Percentiles rank a stretch among this genome's conserved stretches.
Conservation (phyloP, 2,888 invertebrate genomes). For the Adelognathus sp. region DNA sequence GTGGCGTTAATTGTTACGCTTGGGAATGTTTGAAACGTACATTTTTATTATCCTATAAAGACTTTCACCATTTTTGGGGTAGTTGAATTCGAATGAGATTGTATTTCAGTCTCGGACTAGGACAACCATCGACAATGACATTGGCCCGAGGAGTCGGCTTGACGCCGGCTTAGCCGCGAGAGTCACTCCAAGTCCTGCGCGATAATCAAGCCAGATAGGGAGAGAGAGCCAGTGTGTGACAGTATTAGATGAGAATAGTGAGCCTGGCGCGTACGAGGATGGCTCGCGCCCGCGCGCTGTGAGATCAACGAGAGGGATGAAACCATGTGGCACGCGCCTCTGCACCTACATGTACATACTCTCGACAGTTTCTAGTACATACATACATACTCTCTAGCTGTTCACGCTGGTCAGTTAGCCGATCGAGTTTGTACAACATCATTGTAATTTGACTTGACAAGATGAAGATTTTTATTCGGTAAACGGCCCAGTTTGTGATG, state of each 20-base stretch:
- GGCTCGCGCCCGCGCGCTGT: conserved; percentile 37
- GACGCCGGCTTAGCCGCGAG: conserved; percentile 37
- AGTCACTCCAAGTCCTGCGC: conserved; percentile 42
- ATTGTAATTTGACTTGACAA: no score
- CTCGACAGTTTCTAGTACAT: conserved; percentile 1
- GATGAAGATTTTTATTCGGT: no score
- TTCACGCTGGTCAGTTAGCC: no score
- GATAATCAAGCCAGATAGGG: conserved; percentile 48
- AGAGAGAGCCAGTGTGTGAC: not conserved
- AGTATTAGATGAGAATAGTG: conserved; percentile 15
- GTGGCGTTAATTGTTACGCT: not conserved
- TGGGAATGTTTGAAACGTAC: not conserved
- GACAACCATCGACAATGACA: conserved; percentile 57
- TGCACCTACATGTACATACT: not conserved
- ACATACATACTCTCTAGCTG: not conserved
- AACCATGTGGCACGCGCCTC: conserved; percentile 6
- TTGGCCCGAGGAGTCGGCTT: conserved; percentile 50
- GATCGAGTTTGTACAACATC: conserved; percentile 30
- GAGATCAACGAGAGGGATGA: conserved; percentile 17
- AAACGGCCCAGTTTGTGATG: no score
- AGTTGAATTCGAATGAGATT: conserved; percentile 17
- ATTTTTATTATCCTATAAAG: not conserved
- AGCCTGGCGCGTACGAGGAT: conserved; percentile 38
- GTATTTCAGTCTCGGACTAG: conserved; percentile 34
- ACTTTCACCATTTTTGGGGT: no score